Conservation (phyloP, 2,113 vertebrate genomes). For the Triplophysa rosa region DNA sequence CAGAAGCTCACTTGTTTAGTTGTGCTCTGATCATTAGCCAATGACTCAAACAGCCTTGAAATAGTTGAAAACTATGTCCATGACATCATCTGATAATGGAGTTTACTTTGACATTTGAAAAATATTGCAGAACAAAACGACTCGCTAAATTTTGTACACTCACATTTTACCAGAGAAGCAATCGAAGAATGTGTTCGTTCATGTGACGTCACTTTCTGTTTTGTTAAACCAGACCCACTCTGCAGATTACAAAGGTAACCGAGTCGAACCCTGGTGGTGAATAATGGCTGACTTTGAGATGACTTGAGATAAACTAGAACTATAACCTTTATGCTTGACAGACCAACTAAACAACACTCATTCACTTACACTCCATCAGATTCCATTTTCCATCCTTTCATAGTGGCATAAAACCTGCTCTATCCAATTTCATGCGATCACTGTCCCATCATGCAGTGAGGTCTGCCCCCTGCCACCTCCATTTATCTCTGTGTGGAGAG, state of each 20-base stretch:
- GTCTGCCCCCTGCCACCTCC: slow-evolving; percentile 31
- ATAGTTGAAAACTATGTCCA: too few relatives aligned
- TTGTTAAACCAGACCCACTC: background rate
- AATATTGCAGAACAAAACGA: background rate
- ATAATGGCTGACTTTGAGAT: background rate
- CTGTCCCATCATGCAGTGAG: slow-evolving; percentile 35
- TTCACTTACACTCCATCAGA: background rate
- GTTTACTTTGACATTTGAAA: too few relatives aligned
- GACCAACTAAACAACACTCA: background rate
- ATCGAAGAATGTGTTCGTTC: background rate
- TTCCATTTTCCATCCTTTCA: background rate
- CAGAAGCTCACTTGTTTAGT: background rate
- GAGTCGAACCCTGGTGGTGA: background rate
- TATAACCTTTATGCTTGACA: background rate
- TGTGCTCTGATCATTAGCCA: background rate
- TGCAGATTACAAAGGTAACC: background rate
- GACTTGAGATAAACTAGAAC: slow-evolving; percentile 15
- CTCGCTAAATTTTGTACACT: background rate
- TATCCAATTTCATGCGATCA: slow-evolving; percentile 2
- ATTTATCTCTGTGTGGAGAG: slow-evolving; percentile 30
- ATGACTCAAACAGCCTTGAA: too few relatives aligned
- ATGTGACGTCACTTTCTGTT: background rate
- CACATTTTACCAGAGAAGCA: background rate
- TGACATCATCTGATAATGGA: background rate
- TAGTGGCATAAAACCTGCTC: slow-evolving; percentile 21